Evolutionary conservation across 1,140 invertebrate species (phyloP), one percentile per base, ranked within the genome.

Genomic region (Drosophila biarmipes): DNA sequence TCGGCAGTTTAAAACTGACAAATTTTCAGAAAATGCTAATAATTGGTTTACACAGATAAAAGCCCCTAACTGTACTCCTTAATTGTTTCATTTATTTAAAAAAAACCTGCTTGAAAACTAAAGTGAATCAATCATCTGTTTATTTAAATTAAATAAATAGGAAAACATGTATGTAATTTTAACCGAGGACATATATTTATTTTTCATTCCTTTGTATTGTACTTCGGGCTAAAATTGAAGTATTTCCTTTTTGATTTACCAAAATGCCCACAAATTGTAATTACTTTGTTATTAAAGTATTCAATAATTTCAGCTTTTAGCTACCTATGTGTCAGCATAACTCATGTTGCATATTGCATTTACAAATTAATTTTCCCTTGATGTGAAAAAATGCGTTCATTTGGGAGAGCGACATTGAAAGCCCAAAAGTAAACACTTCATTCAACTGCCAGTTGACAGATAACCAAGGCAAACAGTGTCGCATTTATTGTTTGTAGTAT

Each of bases 401-500:
- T 87, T 87, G 78, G 66, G 68, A 43, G 14, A 17, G 45, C 73
- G 38, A 61, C 56, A 51, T 69, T 49, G 45, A 72, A 64, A 75
- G 72, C 58, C 45, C 55, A 62, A 85, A 87, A 78, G 81, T 78
- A 87, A 87, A 86, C 82, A 87, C 37, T 64, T 54, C 53, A 51
- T 76, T 73, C 75, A 84, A 45, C 52, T 67, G 80, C n/a, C 74
- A 64, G 63, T 69, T 56, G 31, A 69, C 67, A 55, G 66, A 38
- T 68, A 69, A 45, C 66, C 62, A 40, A 61, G 55, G 40, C 55
- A 38, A 34, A 49, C 56, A 57, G 63, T 56, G 56, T 62, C 63
- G 49, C 63, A 48, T 71, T 71, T 69, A 80, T 81, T 86, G 84
- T 82, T 86, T 87, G 81, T 87, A 86, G 81, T 81, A 86, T 86